Evolutionary conservation across 2,797 vertebrate genomes (phyloP), one percentile per base, ranked within the genome.

Genomic region (Alfaro cultratus): DNA sequence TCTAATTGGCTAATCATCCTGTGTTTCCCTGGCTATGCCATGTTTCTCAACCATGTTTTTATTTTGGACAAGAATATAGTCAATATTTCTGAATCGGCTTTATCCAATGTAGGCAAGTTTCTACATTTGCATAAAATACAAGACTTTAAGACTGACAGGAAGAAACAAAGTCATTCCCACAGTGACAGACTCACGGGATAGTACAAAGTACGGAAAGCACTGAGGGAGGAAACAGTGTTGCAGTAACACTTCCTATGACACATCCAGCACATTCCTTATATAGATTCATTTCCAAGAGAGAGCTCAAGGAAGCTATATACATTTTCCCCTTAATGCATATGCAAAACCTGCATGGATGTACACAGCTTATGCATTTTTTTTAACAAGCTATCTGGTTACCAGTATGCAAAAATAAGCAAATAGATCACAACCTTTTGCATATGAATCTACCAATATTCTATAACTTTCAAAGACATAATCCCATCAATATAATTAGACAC

Each of bases 401-500:
- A 16, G 12, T 26, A 34, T 39, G 68, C 73, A 85, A 85, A 89
- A 67, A 84, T 64, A 81, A 74, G 11, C 73, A 80, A 31, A 16
- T 72, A 64, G 43, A 83, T 77, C 23, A 81, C 8, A 46, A 79
- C 74, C 82, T 78, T 78, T 78, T 39, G 16, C 23, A 34, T 84
- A 46, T 46, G 75, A n/a, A 87, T 88, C 75, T 85, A 85, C 88
- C 87, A 78, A 87, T 88, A 86, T 60, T n/a, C 57, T 18, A 15
- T 79, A 47, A 16, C 72, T 82, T 41, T 80, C 83, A 85, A 88
- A 91, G 85, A 92, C 87, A 90, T 77, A 85, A 1, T 11, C 75
- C 74, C 79, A 93, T 93, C 90, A 92, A 91, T 92, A 88, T 88
- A 90, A 88, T 90, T 90, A 41, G 88, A 89, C 91, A 86, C 91